Conservation (phyloP, 1,140 invertebrate genomes). For the Drosophila erecta region DNA sequence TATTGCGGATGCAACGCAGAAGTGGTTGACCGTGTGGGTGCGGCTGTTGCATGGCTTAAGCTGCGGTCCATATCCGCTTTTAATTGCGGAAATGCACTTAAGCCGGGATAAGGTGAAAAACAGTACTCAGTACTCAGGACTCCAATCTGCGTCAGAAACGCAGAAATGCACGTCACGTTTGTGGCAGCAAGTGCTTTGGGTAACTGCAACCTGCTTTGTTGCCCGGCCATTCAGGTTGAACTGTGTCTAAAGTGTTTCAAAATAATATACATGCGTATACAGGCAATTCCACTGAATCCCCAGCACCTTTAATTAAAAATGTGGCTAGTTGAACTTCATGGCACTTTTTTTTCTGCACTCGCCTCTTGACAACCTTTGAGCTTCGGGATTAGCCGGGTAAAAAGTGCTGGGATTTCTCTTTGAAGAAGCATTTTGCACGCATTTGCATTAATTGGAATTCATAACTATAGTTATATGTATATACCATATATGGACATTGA, state of each 20-base stretch:
- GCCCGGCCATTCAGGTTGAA: conserved; percentile 3
- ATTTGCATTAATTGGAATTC: conserved; percentile 8
- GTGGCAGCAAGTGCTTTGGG: conserved; percentile 65
- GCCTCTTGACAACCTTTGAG: conserved; percentile 22
- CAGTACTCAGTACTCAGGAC: not conserved
- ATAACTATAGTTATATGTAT: not conserved
- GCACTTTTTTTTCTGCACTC: not conserved
- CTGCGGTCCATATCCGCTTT: conserved; percentile 66
- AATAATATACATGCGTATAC: not conserved
- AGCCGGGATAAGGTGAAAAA: conserved; percentile 37
- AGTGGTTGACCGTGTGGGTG: not conserved
- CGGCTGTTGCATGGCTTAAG: not conserved
- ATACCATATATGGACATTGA: not conserved
- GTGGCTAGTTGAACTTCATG: conserved; percentile 11
- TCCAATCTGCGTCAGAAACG: no score
- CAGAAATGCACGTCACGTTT: conserved; percentile 70
- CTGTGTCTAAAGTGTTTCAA: not conserved
- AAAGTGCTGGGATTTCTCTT: conserved; percentile 1
- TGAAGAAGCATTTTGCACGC: conserved; percentile 6
- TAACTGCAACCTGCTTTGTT: conserved; percentile 22
- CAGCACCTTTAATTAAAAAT: conserved; percentile 50
- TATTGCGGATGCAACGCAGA: conserved; percentile 20
- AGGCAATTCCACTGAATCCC: conserved; percentile 5
- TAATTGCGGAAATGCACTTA: conserved; percentile 79
- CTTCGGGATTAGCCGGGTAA: conserved; percentile 9